phyloP scores from a whole-genome alignment of 64 coral and sea anemone species.

The Catalaphyllia jardinei region DNA sequence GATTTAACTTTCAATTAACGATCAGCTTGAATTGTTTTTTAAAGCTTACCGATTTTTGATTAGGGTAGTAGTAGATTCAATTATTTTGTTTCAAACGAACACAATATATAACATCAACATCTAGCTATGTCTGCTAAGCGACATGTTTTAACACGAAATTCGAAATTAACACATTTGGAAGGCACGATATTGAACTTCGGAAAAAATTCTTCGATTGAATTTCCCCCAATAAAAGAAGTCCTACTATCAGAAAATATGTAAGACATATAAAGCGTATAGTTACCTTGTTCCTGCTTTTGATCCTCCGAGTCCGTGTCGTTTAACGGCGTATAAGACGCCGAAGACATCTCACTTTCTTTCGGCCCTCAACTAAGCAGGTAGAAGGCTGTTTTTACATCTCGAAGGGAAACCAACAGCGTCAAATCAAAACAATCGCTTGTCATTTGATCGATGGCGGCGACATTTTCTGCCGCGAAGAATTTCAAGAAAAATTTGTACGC shows the following conservation, averaged over 20 bases:
- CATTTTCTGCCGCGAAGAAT: background rate
- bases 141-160: slow-evolving; percentile 17
- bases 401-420: background rate
- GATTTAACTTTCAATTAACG: background rate
- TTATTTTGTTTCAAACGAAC: background rate
- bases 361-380: slow-evolving; percentile 3
- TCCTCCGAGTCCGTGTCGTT: slow-evolving; percentile 62
- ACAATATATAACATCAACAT: slow-evolving; percentile 39
- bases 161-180: background rate
- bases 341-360: slow-evolving; percentile 19
- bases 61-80: background rate
- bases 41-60: too few relatives aligned
- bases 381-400: slow-evolving; percentile 29
- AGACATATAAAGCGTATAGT: background rate
- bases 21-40: background rate
- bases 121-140: background rate
- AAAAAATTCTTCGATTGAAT: background rate
- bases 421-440: slow-evolving; percentile 16
- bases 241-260: background rate
- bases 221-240: background rate
- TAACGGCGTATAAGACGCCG: slow-evolving; percentile 59
- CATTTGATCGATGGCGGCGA: background rate
- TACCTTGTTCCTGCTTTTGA: slow-evolving; percentile 17
- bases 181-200: background rate
- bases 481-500: background rate